Base-by-base conservation (phyloP, 2,888 invertebrate species). In the Bimastos eiseni region DNA sequence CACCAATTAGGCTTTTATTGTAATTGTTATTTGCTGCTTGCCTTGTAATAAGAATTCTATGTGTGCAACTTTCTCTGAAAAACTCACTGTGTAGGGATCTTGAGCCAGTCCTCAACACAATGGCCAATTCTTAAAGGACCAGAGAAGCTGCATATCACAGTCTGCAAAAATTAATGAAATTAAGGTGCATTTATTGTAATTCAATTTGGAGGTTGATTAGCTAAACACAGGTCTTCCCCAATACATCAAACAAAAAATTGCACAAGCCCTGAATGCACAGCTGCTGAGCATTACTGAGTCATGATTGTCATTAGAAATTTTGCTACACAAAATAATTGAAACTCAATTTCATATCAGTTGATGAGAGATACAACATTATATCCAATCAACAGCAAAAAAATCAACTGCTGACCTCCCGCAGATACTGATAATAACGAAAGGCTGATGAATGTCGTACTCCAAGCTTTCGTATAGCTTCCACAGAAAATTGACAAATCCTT, bases 401-500 rank as follows among this genome's bases (percentile, higher is more conserved):
- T 0, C 37, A 86, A 24, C 86, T 86, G 37, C 86, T 24, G 24
- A 86, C 86, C 86, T 86, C 86, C 36, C 86, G 1, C 19, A 86
- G 86, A 86, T 36, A 86, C 37, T 86, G 86, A 86, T 86, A 36
- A 86, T 36, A 86, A 24, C 86, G 86, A 86, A 36, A 86, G 86
- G 86, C 86, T 11, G 86, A 36, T 15, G 86, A n/a, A 0, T 86
- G 86, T 34, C 86, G 86, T 19, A 86, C n/a, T 86, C 86, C 86
- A 86, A 86, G 86, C 86, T 86, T 86, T 36, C 34, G 33, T 86
- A 86, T 86, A 36, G 24, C 24, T 34, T 86, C 86, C 36, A 86
- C 86, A 33, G 86, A 86, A 86, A 86, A 86, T 21, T 17, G 86
- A 86, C 86, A 86, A 86, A 36, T 19, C 37, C 86, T 86, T 36